Evolutionary conservation across 2,888 invertebrate genomes (phyloP).

Genomic region (Chymomyza caudatula): DNA sequence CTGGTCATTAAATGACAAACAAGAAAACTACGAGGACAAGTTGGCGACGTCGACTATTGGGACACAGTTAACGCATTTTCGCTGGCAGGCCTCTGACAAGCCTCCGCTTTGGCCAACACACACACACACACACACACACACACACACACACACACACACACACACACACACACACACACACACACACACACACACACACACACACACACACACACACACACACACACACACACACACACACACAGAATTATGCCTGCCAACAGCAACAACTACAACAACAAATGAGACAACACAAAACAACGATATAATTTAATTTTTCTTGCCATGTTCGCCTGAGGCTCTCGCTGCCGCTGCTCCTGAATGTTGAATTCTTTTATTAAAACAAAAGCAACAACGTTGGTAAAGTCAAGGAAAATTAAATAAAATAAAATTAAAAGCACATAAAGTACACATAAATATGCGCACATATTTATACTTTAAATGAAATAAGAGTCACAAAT

Average conservation of each 20-base stretch:
- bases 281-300: constrained; percentile 29
- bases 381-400: constrained; percentile 25
- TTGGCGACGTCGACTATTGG: constrained; percentile 10
- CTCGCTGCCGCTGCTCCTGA: constrained; percentile 24
- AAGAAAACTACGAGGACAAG: constrained; percentile 7
- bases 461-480: not conserved
- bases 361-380: constrained; percentile 67
- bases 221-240: not conserved
- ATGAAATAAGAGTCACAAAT: constrained; percentile 52
- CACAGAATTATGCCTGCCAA: constrained; percentile 41
- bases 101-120: not conserved
- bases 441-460: not conserved
- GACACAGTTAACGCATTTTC: not conserved
- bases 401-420: not conserved
- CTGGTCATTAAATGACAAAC: constrained; percentile 52
- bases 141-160: not conserved
- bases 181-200: not conserved
- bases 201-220: not conserved
- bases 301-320: constrained; percentile 69
- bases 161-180: not conserved
- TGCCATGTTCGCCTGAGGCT: constrained; percentile 68
- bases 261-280: constrained; percentile 31
- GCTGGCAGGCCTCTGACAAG: not conserved
- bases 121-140: not conserved
- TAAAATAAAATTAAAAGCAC: not conserved